Base-by-base conservation (phyloP, 2,797 vertebrate species). In the Jordanella pulchra region DNA sequence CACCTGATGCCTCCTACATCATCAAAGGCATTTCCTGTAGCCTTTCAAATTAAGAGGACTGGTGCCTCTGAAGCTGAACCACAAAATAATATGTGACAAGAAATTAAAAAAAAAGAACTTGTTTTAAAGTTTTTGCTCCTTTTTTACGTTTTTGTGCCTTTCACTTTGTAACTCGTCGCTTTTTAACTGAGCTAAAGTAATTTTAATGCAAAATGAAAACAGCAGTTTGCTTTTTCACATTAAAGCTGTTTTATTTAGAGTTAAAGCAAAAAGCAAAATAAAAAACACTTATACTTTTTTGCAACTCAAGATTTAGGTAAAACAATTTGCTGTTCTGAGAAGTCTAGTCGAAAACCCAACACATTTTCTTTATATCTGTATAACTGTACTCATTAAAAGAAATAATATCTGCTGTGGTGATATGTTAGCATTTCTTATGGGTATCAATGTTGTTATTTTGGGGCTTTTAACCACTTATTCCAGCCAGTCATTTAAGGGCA, bases 1-100 rank as follows among this genome's bases (percentile, higher is more conserved):
- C 35, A 63, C 60, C 35, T 44, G 60, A 14, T 13, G 60, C 60
- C 35, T 61, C 32, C 12, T 25, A 14, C 12, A 51, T 17, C 21
- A 53, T 55, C 28, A 21, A n/a, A 14, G 23, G 60, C 45, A 50
- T 32, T 66, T 66, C 65, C 65, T 66, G 45, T n/a, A 53, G 23
- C 4, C 15, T 42, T 55, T 69, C 39, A 56, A 21, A 69, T 27
- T 69, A 28, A 65, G 23, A 32, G 14, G 35, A 13, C 12, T 13
- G 7, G 14, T 44, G n/a, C 23, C 5, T 55, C 2, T 2, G 25
- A 25, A 44, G 0, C 35, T 7, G 2, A 56, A 27, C 4, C 42
- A 55, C n/a, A 68, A 25, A 18, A 35, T n/a, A 61, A 14, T 3
- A n/a, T n/a, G 15, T 48, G 4, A 1, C 1, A 48, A 15, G 35